phyloP scores from a whole-genome alignment of 2,888 invertebrate species.

The Rhorus exstirpatorius region DNA sequence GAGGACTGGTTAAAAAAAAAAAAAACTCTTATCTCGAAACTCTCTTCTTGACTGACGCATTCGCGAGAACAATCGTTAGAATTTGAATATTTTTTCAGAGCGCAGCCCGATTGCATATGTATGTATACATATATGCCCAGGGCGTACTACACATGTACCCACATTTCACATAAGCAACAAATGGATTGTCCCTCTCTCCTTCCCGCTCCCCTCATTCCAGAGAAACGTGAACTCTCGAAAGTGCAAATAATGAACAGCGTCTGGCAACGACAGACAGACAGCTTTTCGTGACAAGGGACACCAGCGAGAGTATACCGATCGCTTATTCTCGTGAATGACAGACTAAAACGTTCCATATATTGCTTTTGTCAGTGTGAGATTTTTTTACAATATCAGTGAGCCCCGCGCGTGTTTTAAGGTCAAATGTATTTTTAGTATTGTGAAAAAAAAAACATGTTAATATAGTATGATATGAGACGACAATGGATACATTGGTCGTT shows the following conservation, averaged over 20 bases:
- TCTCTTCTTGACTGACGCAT: constrained; percentile 24
- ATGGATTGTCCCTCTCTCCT: constrained; percentile 43
- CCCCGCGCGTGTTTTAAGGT: neutral
- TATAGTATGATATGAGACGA: constrained; percentile 9
- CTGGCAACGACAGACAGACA: constrained; percentile 78
- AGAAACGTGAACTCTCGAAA: constrained; percentile 72
- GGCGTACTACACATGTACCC: constrained; percentile 32
- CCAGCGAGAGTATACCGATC: constrained; percentile 66
- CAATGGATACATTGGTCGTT: constrained; percentile 30
- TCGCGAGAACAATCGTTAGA: constrained; percentile 39
- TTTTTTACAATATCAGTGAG: constrained; percentile 27
- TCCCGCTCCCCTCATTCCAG: constrained; percentile 63
- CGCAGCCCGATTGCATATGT: neutral
- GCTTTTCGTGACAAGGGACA: constrained; percentile 77
- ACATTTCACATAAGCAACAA: constrained; percentile 61
- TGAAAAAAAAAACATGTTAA: constrained; percentile 31
- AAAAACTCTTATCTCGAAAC: constrained; percentile 12
- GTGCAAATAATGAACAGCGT: constrained; percentile 79
- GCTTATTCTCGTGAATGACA: constrained; percentile 55
- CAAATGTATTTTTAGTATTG: constrained; percentile 34
- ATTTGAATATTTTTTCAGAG: constrained; percentile 32
- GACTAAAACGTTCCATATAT: constrained; percentile 35
- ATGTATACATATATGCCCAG: neutral
- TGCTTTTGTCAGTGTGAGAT: constrained; percentile 36
- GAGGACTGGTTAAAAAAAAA: neutral